A percentile compares a stretch with the other conserved stretches of the same genome.
phyloP scores from a whole-genome alignment of 2,797 vertebrate species.

The Bovichtus variegatus region DNA sequence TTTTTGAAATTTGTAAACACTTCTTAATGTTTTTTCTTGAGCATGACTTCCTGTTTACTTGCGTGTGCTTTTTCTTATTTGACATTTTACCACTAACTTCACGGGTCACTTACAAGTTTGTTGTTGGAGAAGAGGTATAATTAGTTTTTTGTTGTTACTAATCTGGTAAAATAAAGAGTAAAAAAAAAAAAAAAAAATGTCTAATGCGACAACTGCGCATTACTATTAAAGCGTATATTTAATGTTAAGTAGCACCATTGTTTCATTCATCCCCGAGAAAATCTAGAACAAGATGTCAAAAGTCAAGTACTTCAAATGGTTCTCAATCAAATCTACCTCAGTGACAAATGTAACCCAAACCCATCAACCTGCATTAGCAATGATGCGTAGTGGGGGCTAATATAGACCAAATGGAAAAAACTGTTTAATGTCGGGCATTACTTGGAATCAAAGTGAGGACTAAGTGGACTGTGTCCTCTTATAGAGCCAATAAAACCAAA shows the following conservation, averaged over 20 bases:
- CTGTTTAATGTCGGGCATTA: constrained; percentile 78
- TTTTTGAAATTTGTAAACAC: too few species aligned
- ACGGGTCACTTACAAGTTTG: neutral
- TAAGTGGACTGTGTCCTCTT: constrained; percentile 81
- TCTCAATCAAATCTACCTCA: constrained; percentile 75
- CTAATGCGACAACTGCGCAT: neutral
- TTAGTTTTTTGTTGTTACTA: neutral
- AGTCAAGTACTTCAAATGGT: constrained; percentile 71
- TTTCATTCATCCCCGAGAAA: constrained; percentile 22
- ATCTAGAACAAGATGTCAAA: constrained; percentile 61
- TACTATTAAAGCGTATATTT: constrained; percentile 1
- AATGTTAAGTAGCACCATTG: neutral
- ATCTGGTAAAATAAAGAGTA: neutral
- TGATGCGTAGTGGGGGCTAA: constrained; percentile 52
- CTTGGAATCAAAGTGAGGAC: constrained; percentile 77
- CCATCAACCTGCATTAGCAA: constrained; percentile 80
- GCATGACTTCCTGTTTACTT: neutral
- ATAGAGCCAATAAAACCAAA: constrained; percentile 82
- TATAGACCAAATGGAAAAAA: constrained; percentile 64
- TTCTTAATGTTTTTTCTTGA: neutral
- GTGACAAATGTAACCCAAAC: constrained; percentile 78
- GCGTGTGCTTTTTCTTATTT: neutral
- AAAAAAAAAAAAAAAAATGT: neutral
- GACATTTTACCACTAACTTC: neutral
- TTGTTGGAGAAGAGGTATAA: neutral